A percentile compares a stretch with the other conserved stretches of the same genome.
Conservation (phyloP, 2,797 vertebrate species). For the Dermochelys coriacea region DNA sequence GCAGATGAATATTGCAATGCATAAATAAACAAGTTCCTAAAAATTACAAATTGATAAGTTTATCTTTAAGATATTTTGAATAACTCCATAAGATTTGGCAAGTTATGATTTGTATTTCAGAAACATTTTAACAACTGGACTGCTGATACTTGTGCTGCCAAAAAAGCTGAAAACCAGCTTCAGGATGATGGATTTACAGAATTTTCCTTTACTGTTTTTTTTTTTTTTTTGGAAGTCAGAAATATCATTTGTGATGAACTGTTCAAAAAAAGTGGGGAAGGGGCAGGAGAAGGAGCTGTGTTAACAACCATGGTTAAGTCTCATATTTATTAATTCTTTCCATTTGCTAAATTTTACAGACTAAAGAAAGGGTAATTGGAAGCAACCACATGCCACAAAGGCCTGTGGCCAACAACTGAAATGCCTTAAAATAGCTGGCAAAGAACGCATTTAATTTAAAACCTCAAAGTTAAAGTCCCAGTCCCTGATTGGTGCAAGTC, state of each 20-base stretch:
- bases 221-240: neutral
- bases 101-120: slow-evolving; percentile 32
- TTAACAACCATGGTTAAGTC: neutral
- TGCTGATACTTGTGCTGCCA: slow-evolving; percentile 37
- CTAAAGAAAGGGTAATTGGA: slow-evolving; percentile 31
- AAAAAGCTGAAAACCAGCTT: slow-evolving; percentile 35
- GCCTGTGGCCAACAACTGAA: neutral
- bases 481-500: neutral
- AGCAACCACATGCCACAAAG: neutral
- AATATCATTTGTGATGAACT: slow-evolving; percentile 15
- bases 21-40: slow-evolving; percentile 11
- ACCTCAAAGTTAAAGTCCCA: neutral
- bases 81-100: slow-evolving; percentile 19
- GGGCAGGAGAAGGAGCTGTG: neutral
- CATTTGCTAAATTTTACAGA: neutral
- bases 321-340: slow-evolving; percentile 24
- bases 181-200: neutral
- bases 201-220: slow-evolving; percentile 1
- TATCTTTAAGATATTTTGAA: slow-evolving; percentile 41
- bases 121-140: slow-evolving; percentile 29
- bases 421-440: neutral
- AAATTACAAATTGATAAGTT: neutral
- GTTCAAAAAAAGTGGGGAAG: slow-evolving; percentile 2
- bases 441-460: neutral
- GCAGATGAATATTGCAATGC: neutral